Conservation (phyloP, 2,888 invertebrate species). For the Zaprionus lineosus region DNA sequence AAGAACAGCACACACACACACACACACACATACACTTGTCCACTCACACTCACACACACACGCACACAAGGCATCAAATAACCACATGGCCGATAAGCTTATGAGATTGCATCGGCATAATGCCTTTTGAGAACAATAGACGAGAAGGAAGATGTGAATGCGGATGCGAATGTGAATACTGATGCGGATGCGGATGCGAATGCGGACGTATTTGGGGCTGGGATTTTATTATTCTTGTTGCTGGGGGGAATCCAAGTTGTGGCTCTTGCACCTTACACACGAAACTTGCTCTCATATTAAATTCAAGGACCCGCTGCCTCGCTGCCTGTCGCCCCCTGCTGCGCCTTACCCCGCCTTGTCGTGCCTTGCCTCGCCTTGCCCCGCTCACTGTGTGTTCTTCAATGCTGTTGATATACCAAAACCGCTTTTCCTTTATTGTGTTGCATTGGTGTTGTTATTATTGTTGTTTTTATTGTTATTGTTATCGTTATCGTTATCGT, state of each 20-base stretch:
- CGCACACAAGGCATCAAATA: neutral
- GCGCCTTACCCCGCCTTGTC: neutral
- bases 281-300: too few relatives aligned
- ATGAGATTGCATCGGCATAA: conserved; percentile 40
- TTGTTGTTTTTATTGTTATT: conserved; percentile 14
- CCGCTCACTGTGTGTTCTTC: too few relatives aligned
- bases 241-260: too few relatives aligned
- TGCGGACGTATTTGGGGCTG: too few relatives aligned
- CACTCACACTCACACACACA: neutral
- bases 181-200: too few relatives aligned
- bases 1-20: conserved; percentile 17
- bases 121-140: conserved; percentile 8
- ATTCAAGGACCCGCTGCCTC: too few relatives aligned
- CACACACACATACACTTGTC: too few relatives aligned
- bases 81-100: conserved; percentile 36
- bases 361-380: neutral
- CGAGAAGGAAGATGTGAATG: conserved; percentile 2
- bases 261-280: conserved; percentile 35
- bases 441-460: conserved; percentile 35
- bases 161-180: too few relatives aligned
- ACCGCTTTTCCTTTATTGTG: conserved; percentile 36
- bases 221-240: conserved; percentile 28
- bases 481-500: neutral
- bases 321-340: too few relatives aligned
- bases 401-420: conserved; percentile 15